Percentiles rank a stretch among this genome's conserved stretches.
Evolutionary conservation across 2,113 vertebrate genomes (phyloP).

Genomic region (Hippocampus comes): DNA sequence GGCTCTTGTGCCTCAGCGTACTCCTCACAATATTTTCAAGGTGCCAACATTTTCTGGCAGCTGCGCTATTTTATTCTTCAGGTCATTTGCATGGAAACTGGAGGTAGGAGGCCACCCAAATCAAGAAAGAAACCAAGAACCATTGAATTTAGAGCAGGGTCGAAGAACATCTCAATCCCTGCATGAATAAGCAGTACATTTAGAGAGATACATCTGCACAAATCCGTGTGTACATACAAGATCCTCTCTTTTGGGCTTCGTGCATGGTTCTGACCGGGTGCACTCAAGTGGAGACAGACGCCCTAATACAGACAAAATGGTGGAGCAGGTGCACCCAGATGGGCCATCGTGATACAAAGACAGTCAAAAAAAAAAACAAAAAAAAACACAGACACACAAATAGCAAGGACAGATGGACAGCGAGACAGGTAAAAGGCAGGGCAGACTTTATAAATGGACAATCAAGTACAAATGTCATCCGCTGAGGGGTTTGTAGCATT

Average conservation of each 20-base stretch:
- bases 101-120: not conserved
- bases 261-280: conserved; percentile 14
- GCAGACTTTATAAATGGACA: conserved; percentile 30
- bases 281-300: conserved; percentile 32
- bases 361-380: not conserved
- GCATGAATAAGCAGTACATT: not conserved
- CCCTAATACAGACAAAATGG: conserved; percentile 20
- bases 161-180: not conserved
- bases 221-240: not conserved
- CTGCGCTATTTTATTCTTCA: not conserved
- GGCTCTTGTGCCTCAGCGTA: not conserved
- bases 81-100: not conserved
- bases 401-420: conserved; percentile 1
- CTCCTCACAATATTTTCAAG: not conserved
- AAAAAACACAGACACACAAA: not conserved
- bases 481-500: conserved; percentile 40
- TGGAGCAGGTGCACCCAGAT: conserved; percentile 24
- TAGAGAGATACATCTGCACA: not conserved
- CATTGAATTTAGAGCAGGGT: not conserved
- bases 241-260: not conserved
- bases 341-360: conserved; percentile 15
- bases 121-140: not conserved
- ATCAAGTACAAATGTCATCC: conserved; percentile 36
- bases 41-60: not conserved
- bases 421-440: conserved; percentile 8